Evolutionary conservation across 2,797 vertebrate genomes (phyloP).

Genomic region (Melanotaenia nigrans): DNA sequence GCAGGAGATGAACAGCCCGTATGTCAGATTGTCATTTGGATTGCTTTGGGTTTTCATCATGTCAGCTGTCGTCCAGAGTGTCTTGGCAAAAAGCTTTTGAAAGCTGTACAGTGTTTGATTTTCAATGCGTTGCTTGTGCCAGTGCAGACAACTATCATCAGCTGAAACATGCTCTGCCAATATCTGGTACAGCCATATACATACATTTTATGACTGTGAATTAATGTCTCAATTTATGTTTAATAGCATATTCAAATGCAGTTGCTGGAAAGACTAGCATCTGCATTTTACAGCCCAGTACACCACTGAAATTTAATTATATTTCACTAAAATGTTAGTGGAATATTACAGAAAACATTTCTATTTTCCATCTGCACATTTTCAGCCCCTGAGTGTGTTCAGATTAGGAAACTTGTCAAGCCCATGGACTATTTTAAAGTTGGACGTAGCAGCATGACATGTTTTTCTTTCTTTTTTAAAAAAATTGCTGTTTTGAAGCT

Average conservation of each 20-base stretch:
- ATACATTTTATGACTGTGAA: constrained; percentile 19
- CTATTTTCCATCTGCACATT: not conserved
- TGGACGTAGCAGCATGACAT: not conserved
- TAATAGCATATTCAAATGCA: constrained; percentile 22
- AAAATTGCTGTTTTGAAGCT: not conserved
- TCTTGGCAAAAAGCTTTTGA: constrained; percentile 57
- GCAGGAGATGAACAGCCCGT: constrained; percentile 67
- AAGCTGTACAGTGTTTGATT: constrained; percentile 53
- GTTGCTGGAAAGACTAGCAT: constrained; percentile 2
- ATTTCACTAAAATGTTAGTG: not conserved
- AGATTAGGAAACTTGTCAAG: not conserved
- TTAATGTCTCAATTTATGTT: constrained; percentile 16
- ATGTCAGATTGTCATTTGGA: constrained; percentile 68
- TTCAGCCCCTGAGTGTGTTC: not conserved
- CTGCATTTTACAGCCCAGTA: not conserved
- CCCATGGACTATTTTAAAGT: not conserved
- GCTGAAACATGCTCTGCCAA: constrained; percentile 32
- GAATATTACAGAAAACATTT: constrained; percentile 1
- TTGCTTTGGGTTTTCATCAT: constrained; percentile 57
- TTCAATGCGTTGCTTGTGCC: constrained; percentile 42
- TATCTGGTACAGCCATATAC: constrained; percentile 26
- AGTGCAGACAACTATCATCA: constrained; percentile 44
- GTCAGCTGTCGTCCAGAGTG: constrained; percentile 58
- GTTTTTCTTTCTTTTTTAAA: no score
- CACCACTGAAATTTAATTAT: not conserved